Conservation (phyloP, 35 echinoderm and acorn worm species). For the Anneissia japonica region DNA sequence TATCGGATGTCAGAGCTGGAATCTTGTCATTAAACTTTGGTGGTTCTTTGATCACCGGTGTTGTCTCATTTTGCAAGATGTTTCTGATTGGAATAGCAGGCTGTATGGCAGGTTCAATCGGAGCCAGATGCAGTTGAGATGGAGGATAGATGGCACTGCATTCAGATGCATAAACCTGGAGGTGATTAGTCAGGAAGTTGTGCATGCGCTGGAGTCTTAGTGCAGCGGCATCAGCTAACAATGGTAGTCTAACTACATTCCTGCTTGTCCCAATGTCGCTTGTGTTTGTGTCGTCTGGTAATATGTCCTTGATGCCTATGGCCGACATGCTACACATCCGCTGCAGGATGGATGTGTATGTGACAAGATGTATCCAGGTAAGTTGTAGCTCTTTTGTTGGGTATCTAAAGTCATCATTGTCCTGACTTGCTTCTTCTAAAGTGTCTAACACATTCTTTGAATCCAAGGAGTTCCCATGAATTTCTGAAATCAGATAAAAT, state of each 20-base stretch:
- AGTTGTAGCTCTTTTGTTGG: background rate
- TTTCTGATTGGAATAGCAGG: constrained; percentile 16
- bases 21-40: constrained; percentile 40
- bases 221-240: constrained; percentile 44
- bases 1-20: constrained; percentile 23
- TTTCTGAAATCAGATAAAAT: no score
- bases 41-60: background rate
- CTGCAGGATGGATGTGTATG: constrained; percentile 81
- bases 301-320: constrained; percentile 27
- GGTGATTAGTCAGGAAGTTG: constrained; percentile 55
- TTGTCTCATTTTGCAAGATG: constrained; percentile 25
- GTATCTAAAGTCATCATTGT: background rate
- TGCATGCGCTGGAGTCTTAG: constrained; percentile 64
- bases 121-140: constrained; percentile 26
- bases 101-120: background rate
- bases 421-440: background rate
- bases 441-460: background rate
- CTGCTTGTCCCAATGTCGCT: constrained; percentile 43
- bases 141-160: constrained; percentile 67
- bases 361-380: constrained; percentile 81
- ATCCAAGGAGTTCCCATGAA: background rate
- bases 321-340: constrained; percentile 72
- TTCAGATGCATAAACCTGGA: constrained; percentile 38
- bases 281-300: constrained; percentile 22
- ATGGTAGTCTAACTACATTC: constrained; percentile 66